These are phyloP conservation scores for Garra rufa DNA, from an alignment of 2,113 vertebrate genomes.

Conservation along the genomic window DNA sequence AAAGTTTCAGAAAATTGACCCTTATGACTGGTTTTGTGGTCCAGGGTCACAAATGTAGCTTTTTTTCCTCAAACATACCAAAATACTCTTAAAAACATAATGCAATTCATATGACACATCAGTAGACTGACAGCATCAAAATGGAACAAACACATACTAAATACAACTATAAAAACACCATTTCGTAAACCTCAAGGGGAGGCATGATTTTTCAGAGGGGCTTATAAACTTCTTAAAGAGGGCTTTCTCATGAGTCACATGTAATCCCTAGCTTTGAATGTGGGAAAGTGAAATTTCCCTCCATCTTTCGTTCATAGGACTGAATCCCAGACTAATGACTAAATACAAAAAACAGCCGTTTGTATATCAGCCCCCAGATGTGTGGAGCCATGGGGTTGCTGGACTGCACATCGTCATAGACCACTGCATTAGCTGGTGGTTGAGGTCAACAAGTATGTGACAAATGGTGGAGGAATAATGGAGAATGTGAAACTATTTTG, in stretches of 20 bases:
- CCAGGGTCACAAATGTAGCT: neutral
- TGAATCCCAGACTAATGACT: slow-evolving; percentile 61
- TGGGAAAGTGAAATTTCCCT: slow-evolving; percentile 69
- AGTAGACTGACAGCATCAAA: neutral
- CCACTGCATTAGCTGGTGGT: neutral
- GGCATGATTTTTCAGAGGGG: slow-evolving; percentile 35
- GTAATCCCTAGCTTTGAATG: slow-evolving; percentile 43
- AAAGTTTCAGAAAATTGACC: too few relatives aligned
- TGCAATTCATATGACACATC: neutral
- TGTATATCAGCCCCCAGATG: neutral
- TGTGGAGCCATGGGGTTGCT: neutral
- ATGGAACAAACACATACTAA: neutral
- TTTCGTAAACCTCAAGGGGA: slow-evolving; percentile 23
- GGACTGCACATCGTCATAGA: neutral
- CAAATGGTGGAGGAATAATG: slow-evolving; percentile 5
- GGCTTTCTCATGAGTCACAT: slow-evolving; percentile 70
- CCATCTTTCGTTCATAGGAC: slow-evolving; percentile 65
- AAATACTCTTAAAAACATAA: neutral
- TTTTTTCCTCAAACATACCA: neutral
- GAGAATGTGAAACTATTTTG: neutral
- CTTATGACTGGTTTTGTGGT: too few relatives aligned
- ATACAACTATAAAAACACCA: neutral
- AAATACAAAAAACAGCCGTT: slow-evolving; percentile 60
- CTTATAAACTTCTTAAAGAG: slow-evolving; percentile 58
- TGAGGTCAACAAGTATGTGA: neutral